Evolutionary conservation across 2,888 invertebrate genomes (phyloP).

Genomic region (Eupithecia inturbata): DNA sequence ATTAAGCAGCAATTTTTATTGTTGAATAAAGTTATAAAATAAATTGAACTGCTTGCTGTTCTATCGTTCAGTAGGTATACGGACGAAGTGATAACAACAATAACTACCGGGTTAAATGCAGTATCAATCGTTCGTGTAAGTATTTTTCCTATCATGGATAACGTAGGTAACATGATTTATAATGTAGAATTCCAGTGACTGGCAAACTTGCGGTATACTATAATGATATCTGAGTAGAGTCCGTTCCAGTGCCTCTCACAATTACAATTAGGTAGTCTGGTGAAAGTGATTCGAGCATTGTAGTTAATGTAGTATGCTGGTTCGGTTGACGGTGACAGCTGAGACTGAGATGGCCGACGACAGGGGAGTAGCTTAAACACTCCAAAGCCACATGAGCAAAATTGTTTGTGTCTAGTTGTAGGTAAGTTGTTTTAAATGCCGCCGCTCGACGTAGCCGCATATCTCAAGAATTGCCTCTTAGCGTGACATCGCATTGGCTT

Average conservation of each 20-base stretch:
- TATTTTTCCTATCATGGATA: neutral
- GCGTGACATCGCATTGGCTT: neutral
- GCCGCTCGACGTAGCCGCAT: neutral
- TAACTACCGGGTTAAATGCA: too few relatives aligned
- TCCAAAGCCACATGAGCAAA: neutral
- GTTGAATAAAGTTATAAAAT: too few relatives aligned
- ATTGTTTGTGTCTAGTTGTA: neutral
- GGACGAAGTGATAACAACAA: too few relatives aligned
- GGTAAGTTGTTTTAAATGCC: too few relatives aligned
- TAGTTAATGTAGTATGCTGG: neutral
- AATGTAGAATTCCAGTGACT: neutral
- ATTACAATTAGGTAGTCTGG: neutral
- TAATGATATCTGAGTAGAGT: neutral
- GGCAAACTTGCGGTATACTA: neutral
- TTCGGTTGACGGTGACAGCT: neutral
- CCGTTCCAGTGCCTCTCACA: neutral
- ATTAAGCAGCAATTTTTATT: too few relatives aligned
- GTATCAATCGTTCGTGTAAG: neutral
- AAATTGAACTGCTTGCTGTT: too few relatives aligned
- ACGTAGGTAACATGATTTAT: neutral
- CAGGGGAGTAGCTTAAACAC: neutral
- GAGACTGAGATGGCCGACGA: neutral
- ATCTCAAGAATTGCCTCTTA: neutral
- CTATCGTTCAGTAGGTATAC: too few relatives aligned
- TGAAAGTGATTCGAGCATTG: conserved; percentile 4